A percentile compares a stretch with the other conserved stretches of the same genome.
phyloP scores from a whole-genome alignment of 1,140 invertebrate genomes.

The Cepaea nemoralis region DNA sequence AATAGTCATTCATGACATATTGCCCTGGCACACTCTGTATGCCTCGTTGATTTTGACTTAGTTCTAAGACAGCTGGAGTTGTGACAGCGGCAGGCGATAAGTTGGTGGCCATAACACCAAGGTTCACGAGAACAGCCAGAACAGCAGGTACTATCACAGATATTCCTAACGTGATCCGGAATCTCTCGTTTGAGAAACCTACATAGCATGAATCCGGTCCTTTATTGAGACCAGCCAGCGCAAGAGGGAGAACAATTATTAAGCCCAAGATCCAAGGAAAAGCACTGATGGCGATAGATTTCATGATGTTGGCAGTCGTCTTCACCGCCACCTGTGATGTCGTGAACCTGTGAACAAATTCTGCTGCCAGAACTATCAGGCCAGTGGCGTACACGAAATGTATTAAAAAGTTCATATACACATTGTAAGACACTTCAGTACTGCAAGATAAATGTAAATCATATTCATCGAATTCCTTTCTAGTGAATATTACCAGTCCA shows the following conservation, averaged over 20 bases:
- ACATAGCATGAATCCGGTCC: not conserved
- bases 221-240: not conserved
- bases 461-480: not conserved
- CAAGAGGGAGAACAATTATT: not conserved
- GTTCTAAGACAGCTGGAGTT: not conserved
- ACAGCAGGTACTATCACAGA: not conserved
- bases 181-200: not conserved
- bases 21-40: not conserved
- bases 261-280: not conserved
- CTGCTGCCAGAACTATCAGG: not conserved
- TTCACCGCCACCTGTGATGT: not conserved
- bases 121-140: not conserved
- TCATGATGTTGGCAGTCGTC: not conserved
- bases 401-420: not conserved
- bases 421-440: not conserved
- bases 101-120: not conserved
- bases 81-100: not conserved
- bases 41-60: not conserved
- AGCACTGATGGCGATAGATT: not conserved
- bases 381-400: not conserved
- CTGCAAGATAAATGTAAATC: not conserved
- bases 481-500: not conserved
- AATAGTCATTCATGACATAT: not conserved
- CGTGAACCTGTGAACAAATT: not conserved
- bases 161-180: not conserved